Evolutionary conservation across 2,888 invertebrate genomes (phyloP).

Genomic region (Tubulanus polymorphus): DNA sequence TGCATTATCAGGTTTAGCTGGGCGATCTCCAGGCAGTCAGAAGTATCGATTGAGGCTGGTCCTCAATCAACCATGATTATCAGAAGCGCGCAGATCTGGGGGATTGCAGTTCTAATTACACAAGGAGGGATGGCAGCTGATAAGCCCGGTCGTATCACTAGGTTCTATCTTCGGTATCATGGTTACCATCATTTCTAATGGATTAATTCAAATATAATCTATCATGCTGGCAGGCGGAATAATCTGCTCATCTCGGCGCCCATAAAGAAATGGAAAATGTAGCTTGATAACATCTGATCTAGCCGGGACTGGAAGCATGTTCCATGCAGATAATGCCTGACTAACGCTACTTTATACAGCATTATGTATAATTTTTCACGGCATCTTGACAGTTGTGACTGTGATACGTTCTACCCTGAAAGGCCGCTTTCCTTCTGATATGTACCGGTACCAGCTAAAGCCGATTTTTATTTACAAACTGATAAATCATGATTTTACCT

Average conservation of each 20-base stretch:
- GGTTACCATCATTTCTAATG: constrained; percentile 31
- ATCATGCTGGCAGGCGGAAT: constrained; percentile 29
- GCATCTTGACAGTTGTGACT: background rate
- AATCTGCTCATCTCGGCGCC: constrained; percentile 32
- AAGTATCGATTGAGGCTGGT: constrained; percentile 34
- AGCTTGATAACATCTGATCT: constrained; percentile 30
- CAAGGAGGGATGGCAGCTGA: constrained; percentile 32
- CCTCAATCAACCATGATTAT: constrained; percentile 38
- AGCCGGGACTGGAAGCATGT: constrained; percentile 24
- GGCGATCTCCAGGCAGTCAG: constrained; percentile 21
- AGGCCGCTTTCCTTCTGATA: too few relatives aligned
- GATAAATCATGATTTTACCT: too few relatives aligned
- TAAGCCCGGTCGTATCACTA: constrained; percentile 25
- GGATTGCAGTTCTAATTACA: constrained; percentile 39
- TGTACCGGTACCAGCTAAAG: too few relatives aligned
- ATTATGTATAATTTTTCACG: constrained; percentile 4
- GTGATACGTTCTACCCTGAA: too few relatives aligned
- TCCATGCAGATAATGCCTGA: constrained; percentile 23
- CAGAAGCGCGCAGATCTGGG: constrained; percentile 26
- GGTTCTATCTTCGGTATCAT: constrained; percentile 16
- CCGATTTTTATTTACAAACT: too few relatives aligned
- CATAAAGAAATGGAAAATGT: constrained; percentile 43
- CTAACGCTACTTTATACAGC: constrained; percentile 14
- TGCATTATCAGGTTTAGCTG: constrained; percentile 29
- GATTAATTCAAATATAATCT: constrained; percentile 41